Conservation (phyloP, 1,140 invertebrate genomes). For the Pseudomyrmex sp. region DNA sequence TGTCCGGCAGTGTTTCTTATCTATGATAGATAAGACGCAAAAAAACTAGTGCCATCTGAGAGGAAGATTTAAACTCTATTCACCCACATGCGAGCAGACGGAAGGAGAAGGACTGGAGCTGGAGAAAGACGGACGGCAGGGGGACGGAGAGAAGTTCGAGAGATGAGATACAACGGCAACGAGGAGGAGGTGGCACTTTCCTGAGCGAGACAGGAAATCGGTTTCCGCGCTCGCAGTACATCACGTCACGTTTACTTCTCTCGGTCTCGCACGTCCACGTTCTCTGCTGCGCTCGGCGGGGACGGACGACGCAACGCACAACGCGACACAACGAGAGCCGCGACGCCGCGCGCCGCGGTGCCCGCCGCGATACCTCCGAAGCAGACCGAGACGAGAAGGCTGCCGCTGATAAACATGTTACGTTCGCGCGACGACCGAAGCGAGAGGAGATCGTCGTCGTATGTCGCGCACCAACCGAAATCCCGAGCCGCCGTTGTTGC, state of each 20-base stretch:
- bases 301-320: conserved; percentile 14
- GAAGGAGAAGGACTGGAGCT: background rate
- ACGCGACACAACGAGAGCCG: conserved; percentile 7
- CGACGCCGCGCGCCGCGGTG: conserved; percentile 50
- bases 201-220: conserved; percentile 49
- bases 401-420: conserved; percentile 70
- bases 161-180: conserved; percentile 72
- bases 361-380: conserved; percentile 6
- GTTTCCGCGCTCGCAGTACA: conserved; percentile 56
- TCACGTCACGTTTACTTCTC: conserved; percentile 26
- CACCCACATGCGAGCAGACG: conserved; percentile 29
- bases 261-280: background rate
- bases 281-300: background rate
- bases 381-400: background rate
- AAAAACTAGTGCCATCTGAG: background rate
- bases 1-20: background rate
- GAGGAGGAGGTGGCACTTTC: conserved; percentile 63
- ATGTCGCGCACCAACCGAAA: conserved; percentile 74
- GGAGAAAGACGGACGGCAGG: conserved; percentile 1
- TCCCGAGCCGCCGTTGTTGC: conserved; percentile 79
- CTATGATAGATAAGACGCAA: too few species aligned
- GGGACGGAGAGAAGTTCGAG: conserved; percentile 63
- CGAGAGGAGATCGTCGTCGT: conserved; percentile 72
- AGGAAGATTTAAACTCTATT: conserved; percentile 44
- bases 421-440: conserved; percentile 60